These are phyloP conservation scores for Taxidea taxus DNA, from an alignment of 2,113 vertebrate genomes.

Conservation along the genomic window DNA sequence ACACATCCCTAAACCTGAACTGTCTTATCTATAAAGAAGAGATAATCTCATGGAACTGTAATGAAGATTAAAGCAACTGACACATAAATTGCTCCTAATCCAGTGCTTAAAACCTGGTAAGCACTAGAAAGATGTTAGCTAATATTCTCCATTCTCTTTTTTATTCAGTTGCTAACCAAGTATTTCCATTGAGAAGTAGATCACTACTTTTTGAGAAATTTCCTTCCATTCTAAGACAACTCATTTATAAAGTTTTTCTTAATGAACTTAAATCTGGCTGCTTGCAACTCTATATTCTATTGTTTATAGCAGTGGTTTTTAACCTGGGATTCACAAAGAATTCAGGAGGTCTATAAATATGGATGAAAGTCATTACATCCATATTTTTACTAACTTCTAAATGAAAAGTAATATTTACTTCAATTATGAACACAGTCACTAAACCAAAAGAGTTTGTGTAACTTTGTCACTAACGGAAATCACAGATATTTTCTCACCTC, in stretches of 20 bases:
- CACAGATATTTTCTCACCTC: neutral
- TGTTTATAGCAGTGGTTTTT: neutral
- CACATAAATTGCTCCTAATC: neutral
- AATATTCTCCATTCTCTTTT: neutral
- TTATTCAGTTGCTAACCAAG: neutral
- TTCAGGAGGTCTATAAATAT: neutral
- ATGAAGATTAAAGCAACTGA: neutral
- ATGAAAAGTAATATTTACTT: neutral
- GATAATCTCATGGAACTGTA: neutral
- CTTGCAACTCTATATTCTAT: neutral
- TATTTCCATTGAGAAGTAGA: neutral
- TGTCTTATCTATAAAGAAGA: neutral
- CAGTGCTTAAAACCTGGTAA: neutral
- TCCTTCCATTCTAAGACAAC: neutral
- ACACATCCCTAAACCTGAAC: neutral
- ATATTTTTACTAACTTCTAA: constrained; percentile 33
- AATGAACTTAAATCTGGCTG: constrained; percentile 19
- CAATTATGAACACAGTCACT: neutral
- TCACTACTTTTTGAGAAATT: neutral
- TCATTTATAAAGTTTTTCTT: neutral
- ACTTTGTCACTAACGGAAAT: neutral
- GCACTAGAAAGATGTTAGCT: neutral
- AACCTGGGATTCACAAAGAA: neutral
- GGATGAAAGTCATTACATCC: neutral
- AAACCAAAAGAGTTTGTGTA: neutral